A percentile compares a stretch with the other conserved stretches of the same genome.
phyloP scores from a whole-genome alignment of 2,888 invertebrate genomes.

The Heteromyza rotundicornis region DNA sequence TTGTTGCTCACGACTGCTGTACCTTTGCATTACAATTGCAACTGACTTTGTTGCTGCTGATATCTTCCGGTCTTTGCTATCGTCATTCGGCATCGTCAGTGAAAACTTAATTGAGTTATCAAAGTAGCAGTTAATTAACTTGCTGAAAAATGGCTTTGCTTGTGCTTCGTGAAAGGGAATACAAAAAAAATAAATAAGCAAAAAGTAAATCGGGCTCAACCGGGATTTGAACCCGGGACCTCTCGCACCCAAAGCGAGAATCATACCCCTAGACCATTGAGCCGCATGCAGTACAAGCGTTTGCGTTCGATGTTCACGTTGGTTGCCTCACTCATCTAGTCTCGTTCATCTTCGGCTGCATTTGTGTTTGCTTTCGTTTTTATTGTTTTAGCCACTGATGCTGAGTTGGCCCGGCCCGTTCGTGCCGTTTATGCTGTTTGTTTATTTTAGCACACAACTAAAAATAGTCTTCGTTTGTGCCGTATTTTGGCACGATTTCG shows the following conservation, averaged over 20 bases:
- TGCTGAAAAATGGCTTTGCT: background rate
- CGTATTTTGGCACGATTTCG: background rate
- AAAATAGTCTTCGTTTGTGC: background rate
- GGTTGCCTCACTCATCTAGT: background rate
- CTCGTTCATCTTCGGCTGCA: background rate
- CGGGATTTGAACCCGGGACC: slow-evolving; percentile 63
- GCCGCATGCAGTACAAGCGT: slow-evolving; percentile 40
- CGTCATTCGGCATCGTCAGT: background rate
- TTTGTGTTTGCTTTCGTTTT: background rate
- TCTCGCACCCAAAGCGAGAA: slow-evolving; percentile 63
- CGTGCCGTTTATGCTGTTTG: background rate
- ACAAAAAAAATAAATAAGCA: slow-evolving; percentile 19
- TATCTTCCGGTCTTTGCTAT: background rate
- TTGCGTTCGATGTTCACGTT: background rate
- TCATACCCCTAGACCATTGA: slow-evolving; percentile 63
- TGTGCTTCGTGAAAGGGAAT: too few relatives aligned
- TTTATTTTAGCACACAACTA: background rate
- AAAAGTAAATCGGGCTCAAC: slow-evolving; percentile 51
- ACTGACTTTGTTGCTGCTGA: background rate
- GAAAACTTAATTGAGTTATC: background rate
- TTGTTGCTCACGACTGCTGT: too few relatives aligned
- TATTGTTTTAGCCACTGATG: background rate
- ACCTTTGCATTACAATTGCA: too few relatives aligned
- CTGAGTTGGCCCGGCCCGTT: background rate
- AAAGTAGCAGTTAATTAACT: background rate